Conservation (phyloP, 2,888 invertebrate species). For the Schizotus pectinicornis region DNA sequence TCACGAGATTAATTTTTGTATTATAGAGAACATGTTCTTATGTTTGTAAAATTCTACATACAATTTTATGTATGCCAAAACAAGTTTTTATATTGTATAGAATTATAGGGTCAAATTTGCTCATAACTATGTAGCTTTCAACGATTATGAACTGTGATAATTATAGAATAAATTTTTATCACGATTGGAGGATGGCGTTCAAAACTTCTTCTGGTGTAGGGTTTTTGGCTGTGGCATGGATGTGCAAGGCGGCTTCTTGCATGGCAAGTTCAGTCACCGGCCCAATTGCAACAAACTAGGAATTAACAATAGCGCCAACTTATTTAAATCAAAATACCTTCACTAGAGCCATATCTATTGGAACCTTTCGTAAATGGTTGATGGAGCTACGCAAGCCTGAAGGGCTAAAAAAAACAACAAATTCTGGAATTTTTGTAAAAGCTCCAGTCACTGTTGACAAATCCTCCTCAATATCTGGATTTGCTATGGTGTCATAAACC, state of each 20-base stretch:
- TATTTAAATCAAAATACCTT: conserved; percentile 39
- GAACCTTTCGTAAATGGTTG: conserved; percentile 54
- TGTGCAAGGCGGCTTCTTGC: conserved; percentile 55
- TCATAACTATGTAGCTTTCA: conserved; percentile 5
- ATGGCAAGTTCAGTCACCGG: conserved; percentile 64
- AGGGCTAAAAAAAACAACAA: conserved; percentile 66
- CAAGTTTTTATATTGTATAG: conserved; percentile 3
- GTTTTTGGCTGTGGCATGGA: conserved; percentile 60
- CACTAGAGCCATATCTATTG: conserved; percentile 36
- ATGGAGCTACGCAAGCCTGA: conserved; percentile 62
- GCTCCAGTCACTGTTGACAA: conserved; percentile 53
- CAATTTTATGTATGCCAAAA: conserved; percentile 1
- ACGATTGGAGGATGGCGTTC: conserved; percentile 47
- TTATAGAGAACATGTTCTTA: conserved; percentile 3
- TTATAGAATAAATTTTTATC: conserved; percentile 33
- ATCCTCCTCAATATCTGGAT: conserved; percentile 58
- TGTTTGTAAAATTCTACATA: neutral
- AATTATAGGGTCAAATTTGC: neutral
- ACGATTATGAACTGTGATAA: conserved; percentile 39
- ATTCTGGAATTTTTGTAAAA: conserved; percentile 57
- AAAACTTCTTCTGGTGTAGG: conserved; percentile 63
- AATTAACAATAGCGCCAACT: conserved; percentile 17
- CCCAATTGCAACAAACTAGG: conserved; percentile 63
- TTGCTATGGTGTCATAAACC: conserved; percentile 63
- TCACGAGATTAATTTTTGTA: conserved; percentile 18